These are phyloP conservation scores for Brachyptera risi DNA, from an alignment of 2,888 invertebrate species.

Conservation along the genomic window DNA sequence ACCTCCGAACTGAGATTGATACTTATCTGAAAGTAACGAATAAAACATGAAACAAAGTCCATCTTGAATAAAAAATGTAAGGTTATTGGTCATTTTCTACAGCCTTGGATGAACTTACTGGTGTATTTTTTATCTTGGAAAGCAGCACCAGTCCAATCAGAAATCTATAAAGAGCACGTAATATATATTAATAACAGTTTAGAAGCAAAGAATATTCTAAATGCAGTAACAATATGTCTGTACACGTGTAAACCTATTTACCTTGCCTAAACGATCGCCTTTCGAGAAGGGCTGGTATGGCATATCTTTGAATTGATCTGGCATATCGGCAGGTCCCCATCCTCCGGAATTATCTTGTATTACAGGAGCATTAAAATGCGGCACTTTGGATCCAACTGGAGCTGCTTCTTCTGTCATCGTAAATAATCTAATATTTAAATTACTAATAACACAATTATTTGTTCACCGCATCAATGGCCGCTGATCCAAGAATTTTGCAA, in stretches of 20 bases:
- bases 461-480: too few relatives aligned
- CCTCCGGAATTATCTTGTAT: conserved; percentile 85
- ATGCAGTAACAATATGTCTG: conserved; percentile 16
- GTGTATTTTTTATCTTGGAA: conserved; percentile 92
- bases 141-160: conserved; percentile 95
- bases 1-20: conserved; percentile 87
- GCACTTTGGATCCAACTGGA: conserved; percentile 44
- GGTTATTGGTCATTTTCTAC: conserved; percentile 31
- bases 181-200: not conserved
- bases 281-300: conserved; percentile 99
- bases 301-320: conserved; percentile 92
- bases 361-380: conserved; percentile 65
- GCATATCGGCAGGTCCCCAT: conserved; percentile 96
- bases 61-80: conserved; percentile 10
- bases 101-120: conserved; percentile 60
- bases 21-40: conserved; percentile 64
- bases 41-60: conserved; percentile 16
- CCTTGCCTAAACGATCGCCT: conserved; percentile 96
- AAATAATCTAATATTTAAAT: not conserved
- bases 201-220: not conserved
- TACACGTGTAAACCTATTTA: conserved; percentile 42
- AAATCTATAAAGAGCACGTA: conserved; percentile 52
- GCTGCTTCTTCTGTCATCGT: conserved; percentile 39
- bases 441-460: too few relatives aligned
- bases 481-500: too few relatives aligned